Base-by-base conservation (phyloP, 2,888 invertebrate species). In the Crematogaster levior region DNA sequence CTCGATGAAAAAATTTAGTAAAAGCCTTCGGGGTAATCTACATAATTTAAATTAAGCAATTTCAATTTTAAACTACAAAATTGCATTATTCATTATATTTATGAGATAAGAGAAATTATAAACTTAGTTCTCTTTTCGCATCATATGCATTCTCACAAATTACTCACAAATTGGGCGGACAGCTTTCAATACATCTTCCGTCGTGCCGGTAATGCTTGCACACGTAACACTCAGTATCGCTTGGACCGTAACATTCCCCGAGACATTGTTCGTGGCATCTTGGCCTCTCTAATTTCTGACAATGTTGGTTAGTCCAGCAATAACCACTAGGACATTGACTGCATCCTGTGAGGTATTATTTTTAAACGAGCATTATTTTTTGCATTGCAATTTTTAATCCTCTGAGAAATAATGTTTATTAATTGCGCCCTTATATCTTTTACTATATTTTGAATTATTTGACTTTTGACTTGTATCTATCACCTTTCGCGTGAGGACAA, bases 231-330 rank as follows among this genome's bases (percentile, higher is more conserved):
- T 93, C 90, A 0, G 95, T 93, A 60, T 96, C 93, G 4, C 95
- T 92, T 0, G 93, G 91, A 61, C 96, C 95, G 4, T 90, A 94
- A 88, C 98, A 98, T 43, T 98, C 98, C 1, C 97, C 98, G 7
- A 98, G 93, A 93, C 99, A 99, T 92, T 97, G 96, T 1, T 95
- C 92, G 93, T 97, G 96, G 92, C 99, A 99, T 66, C 90, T 87
- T 27, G 94, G 93, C n/a, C 94, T 95, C 51, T 95, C 92, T 65
- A 93, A 95, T 66, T 94, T 93, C 90, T 96, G 96, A 83, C 96
- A 96, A 89, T 91, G 86, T 37, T 93, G 89, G 0, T 92, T 88
- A 56, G 94, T 95, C 95, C 95, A 95, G 86, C 96, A 95, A 66
- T 92, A 91, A 56, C 95, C 92, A 85, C 88, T 94, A 24, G 95